Base-by-base conservation (phyloP, 2,797 vertebrate genomes). In the Vireo griseus region DNA sequence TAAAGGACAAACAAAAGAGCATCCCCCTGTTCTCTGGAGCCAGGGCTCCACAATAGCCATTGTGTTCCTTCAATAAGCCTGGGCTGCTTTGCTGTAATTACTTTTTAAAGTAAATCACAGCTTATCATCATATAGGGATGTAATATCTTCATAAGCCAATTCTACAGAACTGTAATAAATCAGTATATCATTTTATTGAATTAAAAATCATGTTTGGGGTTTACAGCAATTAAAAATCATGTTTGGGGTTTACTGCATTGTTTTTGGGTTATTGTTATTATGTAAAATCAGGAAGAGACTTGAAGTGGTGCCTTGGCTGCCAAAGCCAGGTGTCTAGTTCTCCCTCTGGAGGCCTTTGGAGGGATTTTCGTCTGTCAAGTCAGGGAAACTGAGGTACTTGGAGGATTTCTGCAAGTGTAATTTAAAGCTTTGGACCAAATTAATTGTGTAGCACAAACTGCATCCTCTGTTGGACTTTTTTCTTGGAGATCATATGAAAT, bases 1-100 rank as follows among this genome's bases (percentile, higher is more conserved):
- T 90, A 94, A 91, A 80, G 87, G 90, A 94, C 83, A 94, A 95
- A 96, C 76, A 94, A 96, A 96, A 80, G 87, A 95, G 79, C 79
- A 72, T 85, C 66, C 39, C 63, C 59, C 51, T 0, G 0, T 86
- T 82, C 79, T 91, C 63, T 5, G 4, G 61, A 92, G 78, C 94
- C 72, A 50, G 35, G 39, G 25, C 82, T 95, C 65, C 88, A 96
- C 87, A 96, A 81, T 78, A 79, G 58, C 6, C 1, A 69, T 95
- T 94, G 75, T 95, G 73, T 86, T 94, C 69, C 51, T 75, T 94
- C 82, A 83, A 22, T 94, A 86, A 65, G 82, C 85, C 51, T 4
- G 0, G 58, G 13, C 91, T 94, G 72, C 24, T 83, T 94, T 96
- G 80, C 61, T 31, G n/a, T 91, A 88, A 90, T 94, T 73, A 40